Base-by-base conservation (phyloP, 1,140 invertebrate species). In the Lordiphosa mommai region DNA sequence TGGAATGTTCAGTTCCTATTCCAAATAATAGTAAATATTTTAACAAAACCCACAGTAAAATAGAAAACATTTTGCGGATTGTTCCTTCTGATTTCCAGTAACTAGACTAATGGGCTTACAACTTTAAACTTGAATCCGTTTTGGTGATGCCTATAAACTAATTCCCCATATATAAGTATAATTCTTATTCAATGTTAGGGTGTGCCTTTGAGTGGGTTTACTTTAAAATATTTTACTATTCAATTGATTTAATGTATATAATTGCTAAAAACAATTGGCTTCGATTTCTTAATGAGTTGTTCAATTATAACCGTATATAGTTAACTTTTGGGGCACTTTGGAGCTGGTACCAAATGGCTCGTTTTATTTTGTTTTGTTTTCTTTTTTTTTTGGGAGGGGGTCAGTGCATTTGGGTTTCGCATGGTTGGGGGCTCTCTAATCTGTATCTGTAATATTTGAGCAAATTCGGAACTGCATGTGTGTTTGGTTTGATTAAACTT, bases 191-290 rank as follows among this genome's bases (percentile, higher is more conserved):
- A 34, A 36, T 73, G 43, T 52, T 27, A 37, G 33, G 12, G 66
- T 68, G 71, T 72, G 70, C 61, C 61, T 37, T 48, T 58, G 43
- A 58, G 77, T 76, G 61, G 48, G 17, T 61, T 37, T 65, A 67
- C 34, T 48, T 60, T 60, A 64, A 64, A 76, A 63, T 68, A 49
- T 61, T 44, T 70, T 61, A 47, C 37, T 56, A 66, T 30, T 61
- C 30, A 55, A 47, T 61, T 61, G 16, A 70, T 16, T 48, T 32
- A 43, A 47, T 72, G 47, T 65, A 79, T 84, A 77, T 84, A 84
- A 84, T 84, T 84, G 77, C 77, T 84, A 77, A 84, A 74, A 84
- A 84, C 77, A 84, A 84, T 84, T 84, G 77, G 77, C 77, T 84
- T 84, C 68, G 77, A 76, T 80, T 61, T 46, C 36, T 67, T 67